Evolutionary conservation across 1,140 invertebrate species (phyloP).

Genomic region (Mycetomoellerius zeteki): DNA sequence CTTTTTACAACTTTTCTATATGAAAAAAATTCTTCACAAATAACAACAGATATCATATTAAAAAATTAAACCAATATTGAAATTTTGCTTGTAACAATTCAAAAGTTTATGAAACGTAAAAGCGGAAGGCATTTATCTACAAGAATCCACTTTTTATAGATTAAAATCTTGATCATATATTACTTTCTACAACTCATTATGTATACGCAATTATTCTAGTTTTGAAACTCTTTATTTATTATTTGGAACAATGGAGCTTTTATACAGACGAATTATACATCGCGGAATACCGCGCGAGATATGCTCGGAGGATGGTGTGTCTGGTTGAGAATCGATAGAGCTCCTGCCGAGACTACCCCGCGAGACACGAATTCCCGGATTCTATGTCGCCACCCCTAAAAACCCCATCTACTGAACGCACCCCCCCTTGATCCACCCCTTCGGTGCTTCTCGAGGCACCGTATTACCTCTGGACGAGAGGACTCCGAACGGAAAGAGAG

Average conservation of each 20-base stretch:
- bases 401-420: conserved; percentile 74
- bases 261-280: conserved; percentile 60
- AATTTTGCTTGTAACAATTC: not conserved
- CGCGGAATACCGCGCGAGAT: conserved; percentile 64
- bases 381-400: conserved; percentile 78
- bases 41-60: not conserved
- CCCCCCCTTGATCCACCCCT: conserved; percentile 67
- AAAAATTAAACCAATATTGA: not conserved
- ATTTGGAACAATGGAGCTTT: conserved; percentile 33
- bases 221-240: not conserved
- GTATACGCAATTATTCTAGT: not conserved
- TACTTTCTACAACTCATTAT: not conserved
- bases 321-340: conserved; percentile 80
- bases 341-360: conserved; percentile 78
- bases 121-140: not conserved
- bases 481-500: conserved; percentile 72
- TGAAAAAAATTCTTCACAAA: not conserved
- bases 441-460: conserved; percentile 72
- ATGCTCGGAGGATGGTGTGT: conserved; percentile 74
- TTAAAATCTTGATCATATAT: not conserved
- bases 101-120: not conserved
- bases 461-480: conserved; percentile 77
- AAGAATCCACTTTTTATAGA: not conserved
- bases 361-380: conserved; percentile 80
- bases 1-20: not conserved